Evolutionary conservation across 2,888 invertebrate species (phyloP).

Genomic region (Caenorhabditis sp.): DNA sequence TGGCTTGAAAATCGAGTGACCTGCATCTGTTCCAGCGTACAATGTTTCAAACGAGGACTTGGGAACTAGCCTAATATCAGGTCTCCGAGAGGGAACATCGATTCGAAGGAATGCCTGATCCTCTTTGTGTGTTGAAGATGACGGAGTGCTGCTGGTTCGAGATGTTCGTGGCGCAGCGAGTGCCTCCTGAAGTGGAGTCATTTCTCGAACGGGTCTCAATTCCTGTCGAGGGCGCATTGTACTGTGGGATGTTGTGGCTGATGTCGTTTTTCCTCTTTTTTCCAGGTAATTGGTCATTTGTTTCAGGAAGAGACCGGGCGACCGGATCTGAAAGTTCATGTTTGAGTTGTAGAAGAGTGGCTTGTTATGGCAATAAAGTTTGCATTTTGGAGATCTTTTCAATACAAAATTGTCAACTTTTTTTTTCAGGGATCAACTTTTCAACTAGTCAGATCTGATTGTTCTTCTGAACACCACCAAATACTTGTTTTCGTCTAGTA

Average conservation of each 20-base stretch:
- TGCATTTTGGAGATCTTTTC: too few relatives aligned
- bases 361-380: too few relatives aligned
- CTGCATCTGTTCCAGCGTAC: constrained; percentile 39
- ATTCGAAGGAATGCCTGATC: constrained; percentile 33
- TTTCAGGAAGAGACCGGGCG: constrained; percentile 34
- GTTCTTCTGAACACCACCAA: too few relatives aligned
- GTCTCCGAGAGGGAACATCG: constrained; percentile 38
- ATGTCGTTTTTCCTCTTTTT: constrained; percentile 21
- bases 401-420: too few relatives aligned
- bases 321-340: constrained; percentile 43
- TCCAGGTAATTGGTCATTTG: not conserved
- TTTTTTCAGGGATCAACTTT: too few relatives aligned
- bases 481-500: too few relatives aligned
- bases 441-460: too few relatives aligned
- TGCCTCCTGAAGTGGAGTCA: not conserved
- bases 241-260: constrained; percentile 52
- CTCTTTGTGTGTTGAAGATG: not conserved
- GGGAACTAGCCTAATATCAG: constrained; percentile 33
- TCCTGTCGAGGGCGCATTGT: constrained; percentile 30
- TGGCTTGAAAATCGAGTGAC: constrained; percentile 41
- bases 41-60: not conserved
- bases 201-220: not conserved
- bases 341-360: too few relatives aligned
- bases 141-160: constrained; percentile 1
- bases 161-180: not conserved